Evolutionary conservation across 2,113 vertebrate species (phyloP), one percentile per base, ranked within the genome.

Genomic region (Fregetta grallaria): DNA sequence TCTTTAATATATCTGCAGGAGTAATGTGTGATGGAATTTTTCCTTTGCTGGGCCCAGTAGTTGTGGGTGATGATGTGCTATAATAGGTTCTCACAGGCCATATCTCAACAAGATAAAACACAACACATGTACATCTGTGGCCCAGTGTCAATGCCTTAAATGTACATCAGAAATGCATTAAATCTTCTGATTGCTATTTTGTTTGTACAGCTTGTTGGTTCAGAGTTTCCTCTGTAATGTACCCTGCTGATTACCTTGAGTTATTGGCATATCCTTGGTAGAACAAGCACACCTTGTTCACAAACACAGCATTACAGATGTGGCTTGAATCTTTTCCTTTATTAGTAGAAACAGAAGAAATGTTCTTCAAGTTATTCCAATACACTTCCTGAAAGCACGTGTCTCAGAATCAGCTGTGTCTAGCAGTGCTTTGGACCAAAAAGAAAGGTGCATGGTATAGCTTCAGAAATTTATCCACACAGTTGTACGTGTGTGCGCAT

Each of bases 111-210:
- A 99, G 99, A 99, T 99, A 99, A 99, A 99, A 98, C 98, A 98
- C 99, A 99, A 99, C 99, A 99, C 99, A 98, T 99, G 99, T 99
- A 99, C 99, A 99, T 99, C 99, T 99, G 99, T 98, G 99, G 99
- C 99, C 99, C 99, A 97, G 98, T 99, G 99, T 99, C 99, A 98
- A 82, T 96, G 98, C 98, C 98, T 98, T 99, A 99, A 99, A 99
- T 97, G 99, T 99, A 99, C 99, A 99, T 99, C 99, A 99, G 99
- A 99, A 99, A 99, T 99, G 99, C 99, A 99, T 99, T 99, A 99
- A 98, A 99, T 98, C 98, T 98, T 97, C 98, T 98, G 99, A 99
- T 99, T 99, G 98, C 98, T 98, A 98, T 99, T 99, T 99, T 99
- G 98, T 98, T 98, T 98, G 98, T 98, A 98, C 98, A 98, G 98